Percentiles rank a stretch among this genome's conserved stretches.
These are phyloP conservation scores for Donacobius atricapilla DNA, from an alignment of 2,113 vertebrate species.

Conservation along the genomic window DNA sequence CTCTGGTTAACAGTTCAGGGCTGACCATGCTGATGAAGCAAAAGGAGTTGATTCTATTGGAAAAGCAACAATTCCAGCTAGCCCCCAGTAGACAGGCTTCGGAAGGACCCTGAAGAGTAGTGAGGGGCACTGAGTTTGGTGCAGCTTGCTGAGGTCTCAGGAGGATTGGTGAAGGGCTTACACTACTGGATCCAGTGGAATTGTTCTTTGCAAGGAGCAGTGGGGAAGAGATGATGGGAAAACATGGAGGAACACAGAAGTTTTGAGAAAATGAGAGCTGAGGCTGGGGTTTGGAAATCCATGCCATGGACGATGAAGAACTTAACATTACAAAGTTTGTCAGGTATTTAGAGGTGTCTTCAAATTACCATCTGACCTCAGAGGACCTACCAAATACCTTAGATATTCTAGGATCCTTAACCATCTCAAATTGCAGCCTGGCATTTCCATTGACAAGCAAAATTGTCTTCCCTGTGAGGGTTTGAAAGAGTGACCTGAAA, in stretches of 20 bases:
- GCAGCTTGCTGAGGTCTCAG: not conserved
- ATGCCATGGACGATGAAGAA: not conserved
- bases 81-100: not conserved
- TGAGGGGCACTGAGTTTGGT: not conserved
- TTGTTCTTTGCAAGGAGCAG: not conserved
- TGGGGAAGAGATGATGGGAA: not conserved
- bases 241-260: not conserved
- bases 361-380: not conserved
- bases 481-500: not conserved
- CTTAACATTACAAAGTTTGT: not conserved
- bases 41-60: not conserved
- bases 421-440: not conserved
- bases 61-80: not conserved
- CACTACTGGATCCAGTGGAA: not conserved
- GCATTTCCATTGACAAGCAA: not conserved
- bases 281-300: not conserved
- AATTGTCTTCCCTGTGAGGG: not conserved
- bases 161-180: not conserved
- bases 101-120: not conserved
- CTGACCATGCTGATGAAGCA: not conserved
- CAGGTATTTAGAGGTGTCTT: not conserved
- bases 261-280: not conserved
- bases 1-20: not conserved
- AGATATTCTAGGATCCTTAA: not conserved
- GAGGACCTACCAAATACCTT: not conserved